A percentile compares a stretch with the other conserved stretches of the same genome.
These are phyloP conservation scores for Auanema freiburgensis DNA, from an alignment of 2,888 invertebrate species.

Conservation along the genomic window DNA sequence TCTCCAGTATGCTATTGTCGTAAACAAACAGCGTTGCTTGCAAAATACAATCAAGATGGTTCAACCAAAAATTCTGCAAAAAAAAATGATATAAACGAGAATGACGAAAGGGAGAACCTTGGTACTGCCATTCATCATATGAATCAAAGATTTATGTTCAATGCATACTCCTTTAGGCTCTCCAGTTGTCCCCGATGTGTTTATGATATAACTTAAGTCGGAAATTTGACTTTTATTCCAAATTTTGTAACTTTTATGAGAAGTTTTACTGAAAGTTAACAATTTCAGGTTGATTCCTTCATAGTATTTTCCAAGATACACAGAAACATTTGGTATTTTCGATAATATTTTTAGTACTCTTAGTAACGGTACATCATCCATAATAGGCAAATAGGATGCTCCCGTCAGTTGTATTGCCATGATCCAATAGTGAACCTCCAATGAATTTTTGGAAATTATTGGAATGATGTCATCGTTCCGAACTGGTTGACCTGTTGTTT, in stretches of 20 bases:
- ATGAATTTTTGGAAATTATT: constrained; percentile 28
- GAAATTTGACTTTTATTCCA: background rate
- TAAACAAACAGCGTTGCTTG: constrained; percentile 52
- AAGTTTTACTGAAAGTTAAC: background rate
- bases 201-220: constrained; percentile 53
- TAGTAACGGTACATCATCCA: constrained; percentile 75
- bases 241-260: background rate
- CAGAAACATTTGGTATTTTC: constrained; percentile 68
- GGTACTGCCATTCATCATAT: constrained; percentile 21
- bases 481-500: constrained; percentile 21
- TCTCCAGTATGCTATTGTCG: constrained; percentile 58
- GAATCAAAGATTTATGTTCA: constrained; percentile 35
- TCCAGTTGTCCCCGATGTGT: constrained; percentile 63
- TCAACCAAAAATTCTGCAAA: constrained; percentile 9
- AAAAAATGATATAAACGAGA: background rate
- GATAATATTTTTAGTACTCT: constrained; percentile 77
- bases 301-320: constrained; percentile 4
- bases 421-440: constrained; percentile 18
- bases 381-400: constrained; percentile 82
- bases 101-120: background rate
- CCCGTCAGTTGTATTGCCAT: constrained; percentile 81
- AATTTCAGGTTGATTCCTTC: background rate
- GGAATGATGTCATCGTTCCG: constrained; percentile 43
- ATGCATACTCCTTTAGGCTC: constrained; percentile 53
- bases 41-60: constrained; percentile 21